A percentile compares a stretch with the other conserved stretches of the same genome.
These are phyloP conservation scores for Hermodice carunculata DNA, from an alignment of 2,888 invertebrate species.

Conservation along the genomic window DNA sequence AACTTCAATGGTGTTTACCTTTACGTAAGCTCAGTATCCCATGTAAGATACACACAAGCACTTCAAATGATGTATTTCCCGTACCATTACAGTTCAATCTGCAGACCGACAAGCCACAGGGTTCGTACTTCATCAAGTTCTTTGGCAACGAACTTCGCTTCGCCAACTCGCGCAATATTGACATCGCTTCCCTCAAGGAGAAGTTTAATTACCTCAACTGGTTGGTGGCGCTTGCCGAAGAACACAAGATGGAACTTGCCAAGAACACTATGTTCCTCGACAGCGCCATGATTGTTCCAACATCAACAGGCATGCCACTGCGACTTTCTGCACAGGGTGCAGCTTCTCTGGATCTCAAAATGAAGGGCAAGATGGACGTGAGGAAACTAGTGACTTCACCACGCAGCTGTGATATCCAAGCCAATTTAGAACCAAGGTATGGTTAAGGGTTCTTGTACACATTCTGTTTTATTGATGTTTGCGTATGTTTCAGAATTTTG, in stretches of 20 bases:
- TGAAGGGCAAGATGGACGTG: constrained; percentile 84
- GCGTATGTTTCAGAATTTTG: too few relatives aligned
- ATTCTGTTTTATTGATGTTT: too few relatives aligned
- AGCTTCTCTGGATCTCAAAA: constrained; percentile 85
- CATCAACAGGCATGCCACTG: constrained; percentile 86
- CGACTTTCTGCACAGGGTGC: constrained; percentile 88
- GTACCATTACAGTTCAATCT: constrained; percentile 1
- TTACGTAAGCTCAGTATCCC: too few relatives aligned
- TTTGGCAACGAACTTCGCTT: constrained; percentile 86
- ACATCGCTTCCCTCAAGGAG: constrained; percentile 34
- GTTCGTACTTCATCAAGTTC: constrained; percentile 81
- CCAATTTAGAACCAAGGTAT: constrained; percentile 85
- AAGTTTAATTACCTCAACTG: constrained; percentile 69
- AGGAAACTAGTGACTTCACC: constrained; percentile 71
- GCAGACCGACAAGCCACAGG: constrained; percentile 41
- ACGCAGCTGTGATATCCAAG: constrained; percentile 80
- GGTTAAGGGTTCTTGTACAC: neutral
- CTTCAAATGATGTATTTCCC: too few relatives aligned
- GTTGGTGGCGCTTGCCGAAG: constrained; percentile 75
- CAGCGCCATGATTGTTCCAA: constrained; percentile 88
- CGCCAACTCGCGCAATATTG: constrained; percentile 68
- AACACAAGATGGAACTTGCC: constrained; percentile 83
- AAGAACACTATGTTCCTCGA: constrained; percentile 87
- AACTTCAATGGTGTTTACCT: too few relatives aligned
- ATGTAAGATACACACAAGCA: too few relatives aligned